Evolutionary conservation across 2,797 vertebrate species (phyloP).

Genomic region (Emys orbicularis): DNA sequence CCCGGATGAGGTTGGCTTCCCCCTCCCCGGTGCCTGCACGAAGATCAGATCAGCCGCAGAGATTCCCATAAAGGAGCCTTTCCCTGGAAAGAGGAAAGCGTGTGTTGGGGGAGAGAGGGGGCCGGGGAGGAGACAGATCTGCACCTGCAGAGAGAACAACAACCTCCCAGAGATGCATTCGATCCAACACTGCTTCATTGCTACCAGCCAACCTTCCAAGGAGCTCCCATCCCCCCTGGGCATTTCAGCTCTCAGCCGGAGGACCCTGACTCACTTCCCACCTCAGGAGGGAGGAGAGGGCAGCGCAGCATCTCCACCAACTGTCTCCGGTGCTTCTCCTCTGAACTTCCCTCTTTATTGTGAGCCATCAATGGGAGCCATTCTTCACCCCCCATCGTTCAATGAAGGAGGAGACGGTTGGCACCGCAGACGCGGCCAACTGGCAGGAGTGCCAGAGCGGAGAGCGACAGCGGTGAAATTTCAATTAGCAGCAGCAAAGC

Average conservation of each 20-base stretch:
- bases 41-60: not conserved
- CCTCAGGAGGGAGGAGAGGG: constrained; percentile 3
- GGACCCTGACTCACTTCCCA: not conserved
- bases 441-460: accelerated
- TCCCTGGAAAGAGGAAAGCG: not conserved
- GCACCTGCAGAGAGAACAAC: not conserved
- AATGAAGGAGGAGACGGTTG: accelerated
- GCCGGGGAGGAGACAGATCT: not conserved
- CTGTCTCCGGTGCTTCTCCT: not conserved
- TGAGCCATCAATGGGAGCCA: constrained; percentile 69
- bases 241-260: not conserved
- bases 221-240: not conserved
- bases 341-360: not conserved
- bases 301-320: not conserved
- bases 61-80: not conserved
- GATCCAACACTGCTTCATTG: not conserved
- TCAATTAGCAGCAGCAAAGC: not conserved
- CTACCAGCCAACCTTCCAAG: not conserved
- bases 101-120: not conserved
- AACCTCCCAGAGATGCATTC: not conserved
- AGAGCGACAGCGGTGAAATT: not conserved
- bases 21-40: not conserved
- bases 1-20: not conserved
- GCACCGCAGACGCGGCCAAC: not conserved
- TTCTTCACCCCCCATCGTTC: constrained; percentile 65